A percentile compares a stretch with the other conserved stretches of the same genome.
These are phyloP conservation scores for Turritopsis dohrnii DNA, from an alignment of 30 jellyfish, hydroid and myxozoan species.

Conservation along the genomic window DNA sequence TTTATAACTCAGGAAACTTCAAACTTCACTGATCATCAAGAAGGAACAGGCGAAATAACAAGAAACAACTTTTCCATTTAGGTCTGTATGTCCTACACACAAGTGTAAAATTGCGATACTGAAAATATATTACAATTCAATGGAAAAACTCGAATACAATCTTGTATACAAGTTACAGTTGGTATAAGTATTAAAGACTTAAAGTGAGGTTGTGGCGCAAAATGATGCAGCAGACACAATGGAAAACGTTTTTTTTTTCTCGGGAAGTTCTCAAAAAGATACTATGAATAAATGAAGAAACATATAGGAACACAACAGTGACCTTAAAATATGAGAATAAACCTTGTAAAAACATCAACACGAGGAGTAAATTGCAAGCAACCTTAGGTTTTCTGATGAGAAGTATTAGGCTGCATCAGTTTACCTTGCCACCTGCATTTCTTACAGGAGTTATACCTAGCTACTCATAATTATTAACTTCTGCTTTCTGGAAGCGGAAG, in stretches of 20 bases:
- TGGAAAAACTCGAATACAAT: not conserved
- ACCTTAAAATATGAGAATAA: not conserved
- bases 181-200: not conserved
- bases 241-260: constrained; percentile 1
- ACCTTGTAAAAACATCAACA: not conserved
- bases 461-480: constrained; percentile 9
- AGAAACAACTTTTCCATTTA: not conserved
- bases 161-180: not conserved
- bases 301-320: constrained; percentile 13
- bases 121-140: not conserved
- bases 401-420: constrained; percentile 41
- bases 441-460: not conserved
- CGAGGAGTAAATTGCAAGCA: constrained; percentile 13
- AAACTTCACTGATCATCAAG: too few species aligned
- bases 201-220: not conserved
- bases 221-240: constrained; percentile 18
- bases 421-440: constrained; percentile 55
- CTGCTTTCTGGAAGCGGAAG: constrained; percentile 47
- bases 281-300: not conserved
- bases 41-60: too few species aligned
- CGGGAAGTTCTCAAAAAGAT: not conserved
- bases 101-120: not conserved
- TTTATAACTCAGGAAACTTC: too few species aligned
- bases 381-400: constrained; percentile 1
- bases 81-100: not conserved